Evolutionary conservation across 1,140 invertebrate species (phyloP).

Genomic region (Zeugodacus cucurbitae): DNA sequence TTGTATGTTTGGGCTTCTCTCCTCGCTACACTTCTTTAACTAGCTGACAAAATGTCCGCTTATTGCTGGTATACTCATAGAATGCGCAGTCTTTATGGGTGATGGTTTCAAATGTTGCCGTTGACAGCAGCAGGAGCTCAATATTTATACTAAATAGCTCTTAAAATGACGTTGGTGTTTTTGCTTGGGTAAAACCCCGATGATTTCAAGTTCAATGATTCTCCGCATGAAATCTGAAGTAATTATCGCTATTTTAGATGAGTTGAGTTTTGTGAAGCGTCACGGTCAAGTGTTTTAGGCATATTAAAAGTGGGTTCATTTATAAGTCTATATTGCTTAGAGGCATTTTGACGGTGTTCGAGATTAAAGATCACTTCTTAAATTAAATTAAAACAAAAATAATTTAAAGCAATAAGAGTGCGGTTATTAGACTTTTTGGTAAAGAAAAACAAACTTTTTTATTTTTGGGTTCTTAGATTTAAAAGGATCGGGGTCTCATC

Average conservation of each 20-base stretch:
- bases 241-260: not conserved
- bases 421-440: too few species aligned
- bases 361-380: too few species aligned
- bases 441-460: too few species aligned
- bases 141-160: not conserved
- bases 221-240: not conserved
- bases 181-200: not conserved
- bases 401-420: too few species aligned
- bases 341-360: too few species aligned
- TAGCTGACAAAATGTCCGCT: conserved; percentile 15
- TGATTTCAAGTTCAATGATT: not conserved
- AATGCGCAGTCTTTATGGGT: not conserved
- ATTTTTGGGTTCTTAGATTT: too few species aligned
- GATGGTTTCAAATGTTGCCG: not conserved
- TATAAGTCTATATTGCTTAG: too few species aligned
- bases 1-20: not conserved
- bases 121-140: not conserved
- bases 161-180: not conserved
- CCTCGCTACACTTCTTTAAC: not conserved
- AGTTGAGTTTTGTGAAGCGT: not conserved
- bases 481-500: too few species aligned
- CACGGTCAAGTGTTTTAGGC: not conserved
- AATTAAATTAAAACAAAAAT: too few species aligned
- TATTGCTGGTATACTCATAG: not conserved
- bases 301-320: too few species aligned